Conservation (phyloP, 2,797 vertebrate species). For the Sus cebifrons region DNA sequence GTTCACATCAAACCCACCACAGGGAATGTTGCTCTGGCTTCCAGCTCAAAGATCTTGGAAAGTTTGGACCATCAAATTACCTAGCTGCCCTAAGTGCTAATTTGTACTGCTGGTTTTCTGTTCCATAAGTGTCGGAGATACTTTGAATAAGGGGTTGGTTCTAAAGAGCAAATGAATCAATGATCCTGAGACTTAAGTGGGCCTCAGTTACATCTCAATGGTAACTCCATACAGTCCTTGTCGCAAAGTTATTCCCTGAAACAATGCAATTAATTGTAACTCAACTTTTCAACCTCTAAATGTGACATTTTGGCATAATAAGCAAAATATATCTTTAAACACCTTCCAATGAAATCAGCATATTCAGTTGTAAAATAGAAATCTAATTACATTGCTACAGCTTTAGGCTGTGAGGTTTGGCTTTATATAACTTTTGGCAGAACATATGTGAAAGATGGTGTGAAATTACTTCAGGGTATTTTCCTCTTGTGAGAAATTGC, state of each 20-base stretch:
- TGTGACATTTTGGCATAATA: constrained; percentile 66
- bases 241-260: constrained; percentile 35
- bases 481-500: constrained; percentile 76
- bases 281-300: constrained; percentile 35
- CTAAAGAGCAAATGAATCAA: constrained; percentile 47
- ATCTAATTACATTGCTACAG: constrained; percentile 75
- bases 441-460: constrained; percentile 78
- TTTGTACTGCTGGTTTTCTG: neutral
- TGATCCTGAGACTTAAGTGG: neutral
- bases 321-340: constrained; percentile 68
- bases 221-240: neutral
- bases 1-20: neutral
- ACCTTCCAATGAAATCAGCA: constrained; percentile 72
- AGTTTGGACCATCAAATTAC: neutral
- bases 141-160: neutral
- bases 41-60: neutral
- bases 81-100: neutral
- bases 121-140: neutral
- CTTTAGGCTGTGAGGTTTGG: constrained; percentile 66
- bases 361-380: constrained; percentile 76
- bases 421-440: constrained; percentile 81
- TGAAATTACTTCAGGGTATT: constrained; percentile 74
- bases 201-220: constrained; percentile 4
- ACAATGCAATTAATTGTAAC: constrained; percentile 72
- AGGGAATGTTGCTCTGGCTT: neutral